These are phyloP conservation scores for Aphelinus certus DNA, from an alignment of 1,140 invertebrate genomes.

Conservation along the genomic window DNA sequence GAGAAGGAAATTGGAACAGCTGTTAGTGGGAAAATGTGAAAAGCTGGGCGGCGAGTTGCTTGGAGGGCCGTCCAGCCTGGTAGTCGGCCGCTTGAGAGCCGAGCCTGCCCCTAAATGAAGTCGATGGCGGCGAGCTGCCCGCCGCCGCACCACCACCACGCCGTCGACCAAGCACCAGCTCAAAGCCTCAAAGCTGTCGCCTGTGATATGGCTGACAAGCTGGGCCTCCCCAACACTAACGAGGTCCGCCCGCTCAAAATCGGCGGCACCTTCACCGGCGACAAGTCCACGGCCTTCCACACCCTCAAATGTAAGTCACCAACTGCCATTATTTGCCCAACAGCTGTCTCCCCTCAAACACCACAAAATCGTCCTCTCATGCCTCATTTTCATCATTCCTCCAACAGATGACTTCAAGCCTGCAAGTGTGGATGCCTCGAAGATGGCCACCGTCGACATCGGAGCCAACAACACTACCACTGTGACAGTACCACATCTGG, in stretches of 20 bases:
- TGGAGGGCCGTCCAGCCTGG: conserved; percentile 11
- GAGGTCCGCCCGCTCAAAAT: conserved; percentile 84
- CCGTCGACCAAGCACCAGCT: background rate
- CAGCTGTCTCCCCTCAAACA: conserved; percentile 24
- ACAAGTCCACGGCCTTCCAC: conserved; percentile 79
- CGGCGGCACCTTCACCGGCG: conserved; percentile 81
- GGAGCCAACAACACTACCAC: conserved; percentile 88
- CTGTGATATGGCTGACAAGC: conserved; percentile 74
- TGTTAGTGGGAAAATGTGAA: conserved; percentile 41
- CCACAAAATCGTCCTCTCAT: conserved; percentile 1
- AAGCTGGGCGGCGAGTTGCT: background rate
- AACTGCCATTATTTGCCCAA: background rate
- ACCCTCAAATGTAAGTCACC: conserved; percentile 84
- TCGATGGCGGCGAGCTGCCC: conserved; percentile 13
- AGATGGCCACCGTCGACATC: conserved; percentile 89
- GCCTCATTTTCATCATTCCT: background rate
- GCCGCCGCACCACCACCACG: conserved; percentile 3
- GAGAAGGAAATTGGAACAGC: conserved; percentile 39
- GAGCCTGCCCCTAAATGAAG: conserved; percentile 29
- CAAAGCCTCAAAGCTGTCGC: background rate
- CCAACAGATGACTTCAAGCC: conserved; percentile 95
- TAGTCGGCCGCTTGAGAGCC: conserved; percentile 5
- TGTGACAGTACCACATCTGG: conserved; percentile 92
- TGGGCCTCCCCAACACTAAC: conserved; percentile 73
- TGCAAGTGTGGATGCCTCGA: conserved; percentile 91